phyloP scores from a whole-genome alignment of 2,888 invertebrate species.

The Ptychoptera albimana region DNA sequence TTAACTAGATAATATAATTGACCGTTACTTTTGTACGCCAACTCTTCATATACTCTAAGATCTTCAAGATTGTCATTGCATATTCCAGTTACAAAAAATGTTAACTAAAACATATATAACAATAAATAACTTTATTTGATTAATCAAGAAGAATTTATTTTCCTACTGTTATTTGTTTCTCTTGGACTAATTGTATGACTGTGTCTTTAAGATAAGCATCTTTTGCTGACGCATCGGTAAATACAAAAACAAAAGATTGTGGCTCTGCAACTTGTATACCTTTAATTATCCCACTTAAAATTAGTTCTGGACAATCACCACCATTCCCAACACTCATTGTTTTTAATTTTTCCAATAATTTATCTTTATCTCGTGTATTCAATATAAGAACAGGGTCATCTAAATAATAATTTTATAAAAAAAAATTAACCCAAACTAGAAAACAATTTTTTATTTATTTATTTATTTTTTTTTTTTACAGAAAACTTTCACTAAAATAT shows the following conservation, averaged over 20 bases:
- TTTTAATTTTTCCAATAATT: slow-evolving; percentile 39
- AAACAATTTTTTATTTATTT: no score
- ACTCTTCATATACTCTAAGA: slow-evolving; percentile 43
- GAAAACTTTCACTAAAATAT: slow-evolving; percentile 37
- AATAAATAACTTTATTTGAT: neutral
- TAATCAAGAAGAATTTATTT: no score
- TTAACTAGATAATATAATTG: slow-evolving; percentile 45
- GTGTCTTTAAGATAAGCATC: slow-evolving; percentile 44
- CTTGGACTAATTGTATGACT: slow-evolving; percentile 48
- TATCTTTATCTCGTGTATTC: slow-evolving; percentile 38
- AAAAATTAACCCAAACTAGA: no score
- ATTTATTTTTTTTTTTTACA: no score
- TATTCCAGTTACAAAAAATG: slow-evolving; percentile 56
- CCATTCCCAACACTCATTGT: slow-evolving; percentile 46
- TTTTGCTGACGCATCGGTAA: slow-evolving; percentile 57
- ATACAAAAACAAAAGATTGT: slow-evolving; percentile 54
- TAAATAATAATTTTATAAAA: no score
- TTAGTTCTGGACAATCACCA: slow-evolving; percentile 60
- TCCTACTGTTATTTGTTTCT: slow-evolving; percentile 51
- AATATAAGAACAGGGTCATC: no score
- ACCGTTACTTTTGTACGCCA: slow-evolving; percentile 56
- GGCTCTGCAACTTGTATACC: slow-evolving; percentile 48
- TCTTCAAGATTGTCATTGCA: slow-evolving; percentile 31
- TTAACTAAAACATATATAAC: slow-evolving; percentile 22
- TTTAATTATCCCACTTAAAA: slow-evolving; percentile 43